Base-by-base conservation (phyloP, 2,888 invertebrate genomes). In the Tinea semifulvella region DNA sequence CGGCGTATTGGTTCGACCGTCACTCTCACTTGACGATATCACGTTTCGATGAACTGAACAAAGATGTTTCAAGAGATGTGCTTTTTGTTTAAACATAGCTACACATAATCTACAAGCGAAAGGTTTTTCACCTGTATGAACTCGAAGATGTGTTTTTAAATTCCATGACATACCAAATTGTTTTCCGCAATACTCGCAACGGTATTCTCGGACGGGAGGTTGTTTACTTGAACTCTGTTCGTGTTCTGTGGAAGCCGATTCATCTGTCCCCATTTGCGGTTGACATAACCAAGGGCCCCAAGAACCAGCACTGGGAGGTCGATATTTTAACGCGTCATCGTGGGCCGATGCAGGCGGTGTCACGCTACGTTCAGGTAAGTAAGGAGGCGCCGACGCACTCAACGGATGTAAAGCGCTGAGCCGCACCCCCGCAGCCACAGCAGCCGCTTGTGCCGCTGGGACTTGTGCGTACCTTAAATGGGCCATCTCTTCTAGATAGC, bases 151-250 rank as follows among this genome's bases (percentile, higher is more conserved):
- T 49, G 93, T 94, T 69, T 94, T 94, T 60, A 94, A 83, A 82
- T 94, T 94, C 93, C 93, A 94, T 47, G 92, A 92, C 93, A 93
- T 93, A 48, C 93, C 93, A 58, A 94, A 94, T 69, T 93, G 93
- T 72, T 94, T 94, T 46, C 92, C 92, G 67, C 93, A 93, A 67
- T 93, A 93, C 63, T 91, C 91, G 65, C 93, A 94, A 48, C 92
- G 88, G 66, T 94, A 94, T 66, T 93, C 93, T 46, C 93, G 85
- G 36, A 92, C 90, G 42, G 90, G 89, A 50, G 79, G 83, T 63
- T 80, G 80, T 64, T 80, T 84, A 63, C 81, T 84, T 22, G 81
- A 82, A 47, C 76, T 83, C 64, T 74, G 83, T 55, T 77, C 84
- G 57, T 70, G 83, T 58, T 75, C 83, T 50, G 72, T 70, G 52